Conservation (phyloP, 2,797 vertebrate genomes). For the Anguilla obscura region DNA sequence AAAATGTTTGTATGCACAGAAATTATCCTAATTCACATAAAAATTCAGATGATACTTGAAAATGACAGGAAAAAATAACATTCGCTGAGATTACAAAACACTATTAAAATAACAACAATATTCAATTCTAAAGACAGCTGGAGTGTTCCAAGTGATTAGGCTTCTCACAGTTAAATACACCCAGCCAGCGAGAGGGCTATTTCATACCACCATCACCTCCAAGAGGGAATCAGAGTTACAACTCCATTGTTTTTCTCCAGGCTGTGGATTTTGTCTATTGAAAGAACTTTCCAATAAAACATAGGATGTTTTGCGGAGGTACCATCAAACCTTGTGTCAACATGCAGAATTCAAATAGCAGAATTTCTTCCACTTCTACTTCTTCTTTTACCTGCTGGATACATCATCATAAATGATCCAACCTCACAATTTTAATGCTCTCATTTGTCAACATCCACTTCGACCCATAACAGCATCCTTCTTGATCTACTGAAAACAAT, state of each 20-base stretch:
- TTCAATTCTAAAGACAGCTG: neutral
- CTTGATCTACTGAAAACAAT: too few species aligned
- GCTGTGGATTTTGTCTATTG: neutral
- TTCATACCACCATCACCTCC: slow-evolving; percentile 35
- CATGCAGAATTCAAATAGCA: neutral
- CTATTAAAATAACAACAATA: neutral
- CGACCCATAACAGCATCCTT: too few species aligned
- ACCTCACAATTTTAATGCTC: too few species aligned
- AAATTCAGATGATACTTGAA: too few species aligned
- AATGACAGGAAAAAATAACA: too few species aligned
- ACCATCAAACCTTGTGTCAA: neutral
- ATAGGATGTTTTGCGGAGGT: neutral
- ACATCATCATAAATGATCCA: too few species aligned
- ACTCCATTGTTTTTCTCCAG: neutral
- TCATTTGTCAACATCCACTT: too few species aligned
- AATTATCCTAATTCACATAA: too few species aligned
- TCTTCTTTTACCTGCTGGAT: neutral
- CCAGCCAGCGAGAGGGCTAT: slow-evolving; percentile 51
- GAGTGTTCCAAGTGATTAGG: slow-evolving; percentile 67
- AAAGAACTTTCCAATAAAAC: neutral
- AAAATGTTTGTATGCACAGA: too few species aligned
- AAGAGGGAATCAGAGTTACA: slow-evolving; percentile 47
- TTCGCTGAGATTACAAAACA: too few species aligned
- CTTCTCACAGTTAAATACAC: slow-evolving; percentile 64
- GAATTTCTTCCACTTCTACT: neutral